These are phyloP conservation scores for Probosciger aterrimus DNA, from an alignment of 2,113 vertebrate genomes.

Conservation along the genomic window DNA sequence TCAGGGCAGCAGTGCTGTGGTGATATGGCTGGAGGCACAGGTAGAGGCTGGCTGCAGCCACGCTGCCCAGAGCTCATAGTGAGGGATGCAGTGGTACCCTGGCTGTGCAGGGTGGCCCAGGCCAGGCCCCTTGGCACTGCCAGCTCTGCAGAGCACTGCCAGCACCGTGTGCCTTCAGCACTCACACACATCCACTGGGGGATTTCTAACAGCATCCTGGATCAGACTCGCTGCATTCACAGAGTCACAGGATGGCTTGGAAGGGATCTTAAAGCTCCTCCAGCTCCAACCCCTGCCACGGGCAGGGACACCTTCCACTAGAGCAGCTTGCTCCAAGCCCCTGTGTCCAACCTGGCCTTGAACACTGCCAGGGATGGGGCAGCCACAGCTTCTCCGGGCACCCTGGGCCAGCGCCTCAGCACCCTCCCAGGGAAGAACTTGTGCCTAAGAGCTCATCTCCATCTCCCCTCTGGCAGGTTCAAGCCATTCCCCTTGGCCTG, in stretches of 20 bases:
- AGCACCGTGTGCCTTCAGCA: fast-evolving
- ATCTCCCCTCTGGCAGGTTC: too few relatives aligned
- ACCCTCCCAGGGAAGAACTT: too few relatives aligned
- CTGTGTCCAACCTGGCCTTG: too few relatives aligned
- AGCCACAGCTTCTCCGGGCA: too few relatives aligned
- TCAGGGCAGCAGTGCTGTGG: neutral
- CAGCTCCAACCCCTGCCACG: neutral
- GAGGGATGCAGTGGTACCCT: neutral
- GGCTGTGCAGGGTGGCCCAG: neutral
- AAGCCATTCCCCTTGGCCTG: too few relatives aligned
- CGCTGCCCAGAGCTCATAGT: neutral
- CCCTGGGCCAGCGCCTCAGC: too few relatives aligned
- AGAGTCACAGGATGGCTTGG: neutral
- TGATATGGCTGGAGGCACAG: neutral
- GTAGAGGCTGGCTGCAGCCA: neutral
- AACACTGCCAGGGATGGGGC: too few relatives aligned
- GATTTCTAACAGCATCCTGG: neutral
- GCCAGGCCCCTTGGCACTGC: neutral
- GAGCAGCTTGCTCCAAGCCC: neutral
- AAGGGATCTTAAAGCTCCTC: neutral
- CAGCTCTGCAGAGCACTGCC: too few relatives aligned
- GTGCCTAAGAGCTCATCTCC: too few relatives aligned
- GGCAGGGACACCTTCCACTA: neutral
- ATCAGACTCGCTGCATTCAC: neutral
- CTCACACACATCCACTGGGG: fast-evolving